Percentiles rank a stretch among this genome's conserved stretches.
These are phyloP conservation scores for Heliopora coerulea DNA, from an alignment of 92 coral and sea anemone species.

Conservation along the genomic window DNA sequence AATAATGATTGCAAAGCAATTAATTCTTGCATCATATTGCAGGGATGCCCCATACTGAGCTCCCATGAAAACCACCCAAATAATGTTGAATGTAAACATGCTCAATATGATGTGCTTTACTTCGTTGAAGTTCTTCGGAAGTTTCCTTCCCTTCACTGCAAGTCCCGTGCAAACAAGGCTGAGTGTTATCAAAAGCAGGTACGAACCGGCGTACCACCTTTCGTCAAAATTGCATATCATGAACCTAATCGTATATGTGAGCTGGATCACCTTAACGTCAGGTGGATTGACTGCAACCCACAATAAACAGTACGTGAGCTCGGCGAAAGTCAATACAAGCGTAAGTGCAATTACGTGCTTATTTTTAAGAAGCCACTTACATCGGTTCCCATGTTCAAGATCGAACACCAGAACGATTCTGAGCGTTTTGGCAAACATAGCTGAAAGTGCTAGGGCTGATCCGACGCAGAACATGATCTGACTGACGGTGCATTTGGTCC, in stretches of 20 bases:
- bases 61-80: constrained; percentile 69
- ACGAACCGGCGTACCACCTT: constrained; percentile 59
- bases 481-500: constrained; percentile 56
- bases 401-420: constrained; percentile 65
- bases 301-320: constrained; percentile 52
- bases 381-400: not conserved
- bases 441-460: constrained; percentile 56
- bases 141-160: constrained; percentile 68
- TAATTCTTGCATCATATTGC: constrained; percentile 52
- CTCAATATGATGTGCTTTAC: constrained; percentile 77
- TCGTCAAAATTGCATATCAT: constrained; percentile 48
- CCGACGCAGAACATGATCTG: constrained; percentile 67
- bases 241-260: constrained; percentile 49
- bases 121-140: constrained; percentile 87
- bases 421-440: constrained; percentile 68
- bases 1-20: constrained; percentile 58
- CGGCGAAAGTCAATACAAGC: constrained; percentile 44
- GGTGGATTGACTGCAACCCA: constrained; percentile 74
- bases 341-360: constrained; percentile 31
- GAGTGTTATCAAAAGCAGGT: constrained; percentile 54
- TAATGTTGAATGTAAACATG: constrained; percentile 75
- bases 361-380: constrained; percentile 29
- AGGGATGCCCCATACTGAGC: constrained; percentile 63
- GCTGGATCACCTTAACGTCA: constrained; percentile 34
- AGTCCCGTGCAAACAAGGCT: constrained; percentile 68